phyloP scores from a whole-genome alignment of 2,797 vertebrate genomes.

The Rhynchotus rufescens region DNA sequence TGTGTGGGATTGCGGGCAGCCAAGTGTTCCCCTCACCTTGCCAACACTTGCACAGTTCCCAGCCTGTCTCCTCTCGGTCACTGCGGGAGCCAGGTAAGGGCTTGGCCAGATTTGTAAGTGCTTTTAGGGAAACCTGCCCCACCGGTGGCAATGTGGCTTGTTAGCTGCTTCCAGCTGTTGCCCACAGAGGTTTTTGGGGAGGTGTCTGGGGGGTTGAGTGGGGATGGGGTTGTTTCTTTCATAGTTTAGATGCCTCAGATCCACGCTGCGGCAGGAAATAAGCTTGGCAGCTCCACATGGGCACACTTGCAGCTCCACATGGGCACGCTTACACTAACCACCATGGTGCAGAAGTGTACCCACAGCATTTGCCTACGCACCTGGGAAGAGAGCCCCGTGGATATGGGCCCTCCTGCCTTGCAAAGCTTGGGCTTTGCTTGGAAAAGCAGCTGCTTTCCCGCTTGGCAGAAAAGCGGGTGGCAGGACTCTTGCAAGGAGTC shows the following conservation, averaged over 20 bases:
- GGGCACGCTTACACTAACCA: neutral
- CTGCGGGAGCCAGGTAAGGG: neutral
- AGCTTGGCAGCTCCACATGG: neutral
- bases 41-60: neutral
- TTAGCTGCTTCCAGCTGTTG: neutral
- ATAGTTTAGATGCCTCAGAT: too few relatives aligned
- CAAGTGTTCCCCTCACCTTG: neutral
- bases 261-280: neutral
- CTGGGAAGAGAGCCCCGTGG: neutral
- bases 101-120: neutral
- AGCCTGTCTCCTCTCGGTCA: fast-evolving
- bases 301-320: neutral
- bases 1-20: neutral
- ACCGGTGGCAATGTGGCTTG: neutral
- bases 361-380: neutral
- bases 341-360: neutral
- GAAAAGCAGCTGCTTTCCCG: neutral
- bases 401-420: neutral
- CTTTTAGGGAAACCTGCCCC: neutral
- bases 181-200: too few relatives aligned
- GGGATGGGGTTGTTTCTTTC: too few relatives aligned
- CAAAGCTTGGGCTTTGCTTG: neutral
- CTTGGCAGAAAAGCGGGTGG: neutral
- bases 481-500: neutral
- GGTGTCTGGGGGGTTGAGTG: too few relatives aligned